Percentiles rank a stretch among this genome's conserved stretches.
Evolutionary conservation across 2,888 invertebrate species (phyloP).

Genomic region (Drosophila neoperkinsi): DNA sequence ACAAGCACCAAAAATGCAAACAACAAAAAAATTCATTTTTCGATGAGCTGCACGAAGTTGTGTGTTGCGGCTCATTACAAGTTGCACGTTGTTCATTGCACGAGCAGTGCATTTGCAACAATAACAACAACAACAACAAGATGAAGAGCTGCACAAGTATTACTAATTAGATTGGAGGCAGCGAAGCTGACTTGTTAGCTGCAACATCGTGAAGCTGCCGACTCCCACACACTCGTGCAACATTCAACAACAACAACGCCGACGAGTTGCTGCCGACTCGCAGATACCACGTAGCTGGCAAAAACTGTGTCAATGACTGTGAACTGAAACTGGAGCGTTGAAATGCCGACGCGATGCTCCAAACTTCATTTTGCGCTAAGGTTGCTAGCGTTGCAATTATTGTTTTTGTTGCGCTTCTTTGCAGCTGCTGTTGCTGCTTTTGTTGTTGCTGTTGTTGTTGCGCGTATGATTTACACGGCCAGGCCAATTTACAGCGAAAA

Average conservation of each 20-base stretch:
- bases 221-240: conserved; percentile 56
- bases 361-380: conserved; percentile 31
- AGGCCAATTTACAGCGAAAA: conserved; percentile 45
- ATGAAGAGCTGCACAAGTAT: conserved; percentile 26
- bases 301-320: conserved; percentile 82
- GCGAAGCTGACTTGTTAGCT: conserved; percentile 40
- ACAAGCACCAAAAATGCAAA: conserved; percentile 24
- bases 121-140: conserved; percentile 22
- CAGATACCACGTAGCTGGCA: conserved; percentile 26
- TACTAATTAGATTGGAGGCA: conserved; percentile 69
- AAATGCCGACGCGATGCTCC: conserved; percentile 37
- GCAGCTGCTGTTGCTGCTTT: conserved; percentile 8
- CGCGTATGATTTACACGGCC: conserved; percentile 43
- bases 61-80: conserved; percentile 66
- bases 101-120: conserved; percentile 49
- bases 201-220: conserved; percentile 42
- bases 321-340: conserved; percentile 80
- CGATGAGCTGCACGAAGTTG: conserved; percentile 60
- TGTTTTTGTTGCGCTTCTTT: conserved; percentile 51
- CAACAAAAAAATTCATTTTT: conserved; percentile 19
- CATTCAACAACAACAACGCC: conserved; percentile 6
- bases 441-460: conserved; percentile 16
- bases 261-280: conserved; percentile 12
- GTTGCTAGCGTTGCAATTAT: conserved; percentile 47
- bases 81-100: conserved; percentile 59